Base-by-base conservation (phyloP, 2,113 vertebrate genomes). In the Clarias magur region DNA sequence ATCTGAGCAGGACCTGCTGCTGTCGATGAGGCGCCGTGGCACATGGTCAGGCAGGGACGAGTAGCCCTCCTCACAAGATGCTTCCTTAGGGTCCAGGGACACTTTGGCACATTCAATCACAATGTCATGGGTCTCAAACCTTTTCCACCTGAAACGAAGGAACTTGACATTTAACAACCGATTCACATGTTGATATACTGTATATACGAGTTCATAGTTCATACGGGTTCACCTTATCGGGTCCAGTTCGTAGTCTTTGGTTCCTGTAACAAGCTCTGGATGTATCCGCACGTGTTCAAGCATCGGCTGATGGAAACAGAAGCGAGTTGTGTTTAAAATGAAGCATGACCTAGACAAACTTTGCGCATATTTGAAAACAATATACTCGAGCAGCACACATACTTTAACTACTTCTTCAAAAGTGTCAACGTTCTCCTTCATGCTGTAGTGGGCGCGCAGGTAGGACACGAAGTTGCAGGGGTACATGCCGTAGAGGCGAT, bases 391-490 rank as follows among this genome's bases (percentile, higher is more conserved):
- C 88, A 17, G 19, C 34, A 23, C 9, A 38, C 86, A 93, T 90
- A 97, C 97, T 97, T 97, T 97, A 79, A 99, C 96, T 63, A 99
- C 95, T 92, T 98, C 96, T 92, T 98, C 96, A 92, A 99, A 99
- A 25, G 96, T 97, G 94, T 97, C 97, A 93, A 97, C 91, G 92
- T 99, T 99, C 95, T 99, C 98, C 95, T 99, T 99, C 98, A 99
- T 98, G 93, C 97, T 97, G 93, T 99, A 99, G 95, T 99, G 97
- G 75, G 97, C 96, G 27, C 98, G 96, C 86, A 99, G 96, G 94
- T 99, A 99, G 87, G 98, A 99, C 87, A 99, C 95, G 85, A 99
- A 99, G 95, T 97, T 99, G 92, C 98, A 98, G 62, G 98, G 98
- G 92, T 98, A 99, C 98, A 99, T 99, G 91, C 98, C 98, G 2